These are phyloP conservation scores for Hyposoter didymator DNA, from an alignment of 2,888 invertebrate genomes.

Conservation along the genomic window DNA sequence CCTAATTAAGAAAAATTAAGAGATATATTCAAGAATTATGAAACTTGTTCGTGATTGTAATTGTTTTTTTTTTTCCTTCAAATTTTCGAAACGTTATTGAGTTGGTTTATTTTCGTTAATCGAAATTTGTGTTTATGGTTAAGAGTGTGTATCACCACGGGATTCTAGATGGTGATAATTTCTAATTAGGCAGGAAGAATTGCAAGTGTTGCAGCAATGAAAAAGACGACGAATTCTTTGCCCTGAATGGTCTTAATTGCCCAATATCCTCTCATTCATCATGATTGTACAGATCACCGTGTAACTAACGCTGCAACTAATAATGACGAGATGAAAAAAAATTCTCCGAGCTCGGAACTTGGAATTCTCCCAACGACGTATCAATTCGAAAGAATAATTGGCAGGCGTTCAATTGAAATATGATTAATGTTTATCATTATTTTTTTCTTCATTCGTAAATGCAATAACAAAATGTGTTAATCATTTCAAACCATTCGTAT, in stretches of 20 bases:
- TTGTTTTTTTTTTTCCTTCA: slow-evolving; percentile 24
- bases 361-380: not conserved
- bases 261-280: not conserved
- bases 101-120: not conserved
- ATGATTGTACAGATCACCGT: not conserved
- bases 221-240: not conserved
- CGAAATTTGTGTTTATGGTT: not conserved
- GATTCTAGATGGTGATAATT: not conserved
- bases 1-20: slow-evolving; percentile 79
- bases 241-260: not conserved
- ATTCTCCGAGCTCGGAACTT: not conserved
- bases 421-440: too few relatives aligned
- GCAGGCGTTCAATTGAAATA: too few relatives aligned
- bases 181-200: not conserved
- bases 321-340: not conserved
- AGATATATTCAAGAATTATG: slow-evolving; percentile 61
- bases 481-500: too few relatives aligned
- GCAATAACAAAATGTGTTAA: too few relatives aligned
- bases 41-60: slow-evolving; percentile 28
- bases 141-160: not conserved
- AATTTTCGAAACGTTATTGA: not conserved
- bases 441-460: too few relatives aligned
- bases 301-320: not conserved
- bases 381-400: not conserved
- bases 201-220: not conserved